Base-by-base conservation (phyloP, 2,113 vertebrate genomes). In the Chrysochloris asiatica region DNA sequence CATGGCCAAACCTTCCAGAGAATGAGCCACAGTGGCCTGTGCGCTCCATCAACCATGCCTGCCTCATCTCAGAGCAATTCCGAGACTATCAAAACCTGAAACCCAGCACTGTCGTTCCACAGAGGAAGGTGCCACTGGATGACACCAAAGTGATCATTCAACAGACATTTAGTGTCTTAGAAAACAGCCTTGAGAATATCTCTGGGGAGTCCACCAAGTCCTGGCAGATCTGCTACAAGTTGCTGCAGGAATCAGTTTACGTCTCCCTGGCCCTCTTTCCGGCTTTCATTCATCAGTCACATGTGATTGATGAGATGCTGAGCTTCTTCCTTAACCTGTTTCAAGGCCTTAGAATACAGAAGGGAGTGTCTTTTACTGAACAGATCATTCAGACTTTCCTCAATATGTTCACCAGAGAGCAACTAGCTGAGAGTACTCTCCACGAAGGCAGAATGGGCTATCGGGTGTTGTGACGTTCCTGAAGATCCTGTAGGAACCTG, bases 331-430 rank as follows among this genome's bases (percentile, higher is more conserved):
- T 99, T 95, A 99, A 98, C 4, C 97, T 99, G 69, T 99, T 99
- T 97, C 99, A 99, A 97, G 98, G 99, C 22, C 97, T 99, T 96
- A 97, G 99, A 96, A 99, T 99, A 45, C 99, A 99, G 97, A 99
- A 99, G 99, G 99, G 99, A 1, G 99, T 99, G 80, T 98, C 99
- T 91, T 99, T 99, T 97, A 99, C 99, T 0, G 99, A 99, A 94
- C 99, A 99, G 96, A 99, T 99, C 95, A 99, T 99, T 93, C 99
- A 99, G 97, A 99, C 99, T 78, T 99, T 99, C 97, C 98, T 99
- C 92, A 99, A 99, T 96, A 99, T 99, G 99, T 99, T 99, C 97
- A 99, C 99, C 96, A 99, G 99, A 97, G 99, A 99, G 79, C 99
- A 99, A 97, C 85, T 99, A 96, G 99, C 99, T 3, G 99, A 99